Base-by-base conservation (phyloP, 1,140 invertebrate species). In the Rhizoglyphus robini region DNA sequence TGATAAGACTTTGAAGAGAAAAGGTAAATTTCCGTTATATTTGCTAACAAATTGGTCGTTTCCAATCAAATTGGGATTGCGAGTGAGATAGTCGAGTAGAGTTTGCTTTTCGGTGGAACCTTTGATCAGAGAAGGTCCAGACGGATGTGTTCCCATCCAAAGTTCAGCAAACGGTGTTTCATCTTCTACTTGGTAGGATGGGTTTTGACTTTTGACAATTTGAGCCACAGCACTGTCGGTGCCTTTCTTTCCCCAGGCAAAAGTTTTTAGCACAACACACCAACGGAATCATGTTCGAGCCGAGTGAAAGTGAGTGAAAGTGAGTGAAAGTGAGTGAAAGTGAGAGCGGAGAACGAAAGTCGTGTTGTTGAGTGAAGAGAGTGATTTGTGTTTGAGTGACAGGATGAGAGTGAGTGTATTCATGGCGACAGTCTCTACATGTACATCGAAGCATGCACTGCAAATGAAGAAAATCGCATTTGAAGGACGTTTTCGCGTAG, bases 91-190 rank as follows among this genome's bases (percentile, higher is more conserved):
- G 8, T 84, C 78, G 13, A 81, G 77, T 15, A 96, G 75, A 0
- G 77, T 72, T 68, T 49, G 58, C 66, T 46, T 47, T 68, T 48
- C 27, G 71, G 8, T 69, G 63, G 65, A 18, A 41, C 66, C 30
- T 41, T 62, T 65, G 59, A 70, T 54, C 48, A 80, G 73, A 2
- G 92, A 89, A 13, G 90, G 89, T 0, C 90, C 91, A 77, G 88
- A 96, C 0, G 84, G 80, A 78, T 98, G 95, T 4, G 91, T 96
- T 4, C 96, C 95, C 88, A 99, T 95, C 96, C 96, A 99, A 57
- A 99, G 73, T 78, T 88, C 86, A 69, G 89, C 84, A 74, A 84
- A 82, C 76, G 69, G 69, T 34, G 83, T 86, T 68, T 85, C 84
- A 66, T 81, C 81, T 41, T 88, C 79, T 68, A 81, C 79, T 73